Conservation (phyloP, 2,113 vertebrate species). For the Oryzias melastigma region DNA sequence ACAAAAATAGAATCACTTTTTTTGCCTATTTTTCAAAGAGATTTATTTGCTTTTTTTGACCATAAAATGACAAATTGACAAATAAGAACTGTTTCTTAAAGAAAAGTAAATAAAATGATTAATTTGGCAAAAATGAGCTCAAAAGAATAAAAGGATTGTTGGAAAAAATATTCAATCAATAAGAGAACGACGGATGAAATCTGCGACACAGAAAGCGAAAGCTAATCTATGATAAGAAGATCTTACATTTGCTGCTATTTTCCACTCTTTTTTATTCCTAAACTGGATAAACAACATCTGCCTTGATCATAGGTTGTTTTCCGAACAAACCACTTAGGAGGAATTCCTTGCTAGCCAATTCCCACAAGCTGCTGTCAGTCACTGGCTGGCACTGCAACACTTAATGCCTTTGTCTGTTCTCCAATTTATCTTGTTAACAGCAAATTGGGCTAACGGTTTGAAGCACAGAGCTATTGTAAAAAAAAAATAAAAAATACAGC, state of each 20-base stretch:
- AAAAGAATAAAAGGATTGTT: too few relatives aligned
- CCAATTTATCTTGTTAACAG: constrained; percentile 84
- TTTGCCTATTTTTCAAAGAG: too few relatives aligned
- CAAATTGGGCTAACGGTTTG: constrained; percentile 79
- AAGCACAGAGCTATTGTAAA: constrained; percentile 73
- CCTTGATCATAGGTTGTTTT: constrained; percentile 79
- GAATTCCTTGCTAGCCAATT: constrained; percentile 78
- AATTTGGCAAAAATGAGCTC: too few relatives aligned
- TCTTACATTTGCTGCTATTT: constrained; percentile 36
- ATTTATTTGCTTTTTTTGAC: too few relatives aligned
- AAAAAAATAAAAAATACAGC: constrained; percentile 50
- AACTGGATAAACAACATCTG: constrained; percentile 82
- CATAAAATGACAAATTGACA: too few relatives aligned
- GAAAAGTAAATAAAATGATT: too few relatives aligned
- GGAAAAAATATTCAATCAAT: too few relatives aligned
- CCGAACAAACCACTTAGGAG: constrained; percentile 82
- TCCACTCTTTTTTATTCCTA: constrained; percentile 56
- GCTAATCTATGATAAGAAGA: constrained; percentile 19
- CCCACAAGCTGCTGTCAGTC: constrained; percentile 83
- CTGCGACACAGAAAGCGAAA: too few relatives aligned
- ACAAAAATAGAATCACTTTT: too few relatives aligned
- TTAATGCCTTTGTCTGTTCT: constrained; percentile 83
- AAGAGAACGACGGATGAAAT: too few relatives aligned
- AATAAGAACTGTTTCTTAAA: too few relatives aligned
- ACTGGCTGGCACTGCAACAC: constrained; percentile 80